Evolutionary conservation across 2,113 vertebrate genomes (phyloP), one percentile per base, ranked within the genome.

Genomic region (Sylvia atricapilla): DNA sequence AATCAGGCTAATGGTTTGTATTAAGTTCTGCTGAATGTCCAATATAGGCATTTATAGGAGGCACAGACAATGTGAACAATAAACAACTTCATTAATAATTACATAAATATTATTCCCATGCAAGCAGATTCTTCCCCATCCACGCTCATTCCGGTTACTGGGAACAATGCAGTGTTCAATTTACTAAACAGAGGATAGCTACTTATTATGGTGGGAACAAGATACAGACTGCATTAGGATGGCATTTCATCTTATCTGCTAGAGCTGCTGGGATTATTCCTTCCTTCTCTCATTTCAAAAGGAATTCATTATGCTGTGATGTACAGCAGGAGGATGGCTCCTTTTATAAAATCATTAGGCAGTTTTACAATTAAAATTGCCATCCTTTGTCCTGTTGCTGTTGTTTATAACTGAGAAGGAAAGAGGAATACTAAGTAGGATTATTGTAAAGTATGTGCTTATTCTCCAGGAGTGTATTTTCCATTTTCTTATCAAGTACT

Each of bases 321-420:
- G 78, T 96, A 41, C 78, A 91, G 87, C 70, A 80, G 83, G 69
- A 95, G 69, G 69, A 90, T n/a, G 52, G 68, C 72, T 96, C 68
- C 66, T 80, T 95, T 95, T 94, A 89, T 95, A 72, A 94, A 89
- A 96, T 92, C 87, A 96, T 93, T 96, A 96, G 93, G 47, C 80
- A 86, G 50, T 85, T 96, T 96, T 91, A 90, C 75, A 94, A 94
- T 96, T 95, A 96, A 95, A 97, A 95, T 93, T 73, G 49, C 74
- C 37, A 20, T 93, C 74, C 94, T 96, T 96, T 93, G 84, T 95
- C 91, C 84, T 87, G 70, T 77, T 92, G 22, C 73, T 82, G 56
- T 64, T 95, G 93, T 93, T 97, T 96, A 82, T 77, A 84, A 95
- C 43, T 27, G 58, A 89, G 82, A 85, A 95, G 70, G 89, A 93